phyloP scores from a whole-genome alignment of 2,113 vertebrate species.

The Oncorhynchus nerka region DNA sequence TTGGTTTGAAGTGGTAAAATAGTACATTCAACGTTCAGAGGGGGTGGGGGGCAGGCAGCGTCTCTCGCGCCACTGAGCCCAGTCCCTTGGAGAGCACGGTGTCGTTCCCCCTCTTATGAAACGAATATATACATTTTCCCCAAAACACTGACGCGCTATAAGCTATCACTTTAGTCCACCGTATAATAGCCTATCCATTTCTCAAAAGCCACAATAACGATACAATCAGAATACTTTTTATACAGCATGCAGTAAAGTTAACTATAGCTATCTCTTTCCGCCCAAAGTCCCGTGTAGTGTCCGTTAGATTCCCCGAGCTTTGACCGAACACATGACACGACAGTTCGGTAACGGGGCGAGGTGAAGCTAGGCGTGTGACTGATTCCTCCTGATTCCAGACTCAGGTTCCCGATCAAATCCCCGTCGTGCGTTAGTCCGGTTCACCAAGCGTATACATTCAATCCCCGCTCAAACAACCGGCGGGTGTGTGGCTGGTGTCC shows the following conservation, averaged over 20 bases:
- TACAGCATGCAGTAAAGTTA: slow-evolving; percentile 56
- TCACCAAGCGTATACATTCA: slow-evolving; percentile 44
- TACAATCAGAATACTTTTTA: slow-evolving; percentile 49
- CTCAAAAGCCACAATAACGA: slow-evolving; percentile 51
- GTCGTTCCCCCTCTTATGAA: slow-evolving; percentile 12
- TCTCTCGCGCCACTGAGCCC: slow-evolving; percentile 43
- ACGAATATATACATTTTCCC: slow-evolving; percentile 42
- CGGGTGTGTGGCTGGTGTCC: slow-evolving; percentile 22
- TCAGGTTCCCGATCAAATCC: slow-evolving; percentile 23
- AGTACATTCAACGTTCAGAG: slow-evolving; percentile 62
- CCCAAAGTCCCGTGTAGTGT: slow-evolving; percentile 20
- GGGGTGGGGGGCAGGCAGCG: slow-evolving; percentile 15
- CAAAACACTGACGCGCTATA: slow-evolving; percentile 43
- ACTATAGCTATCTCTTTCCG: slow-evolving; percentile 37
- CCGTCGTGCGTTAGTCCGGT: slow-evolving; percentile 16
- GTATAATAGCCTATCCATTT: slow-evolving; percentile 27
- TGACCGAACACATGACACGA: slow-evolving; percentile 45
- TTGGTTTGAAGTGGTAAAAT: slow-evolving; percentile 43
- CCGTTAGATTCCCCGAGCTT: slow-evolving; percentile 57
- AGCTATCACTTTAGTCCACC: slow-evolving; percentile 30
- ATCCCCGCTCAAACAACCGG: slow-evolving; percentile 32
- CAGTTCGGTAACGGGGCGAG: slow-evolving; percentile 31
- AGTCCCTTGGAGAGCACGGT: slow-evolving; percentile 71
- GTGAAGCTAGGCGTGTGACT: slow-evolving; percentile 1
- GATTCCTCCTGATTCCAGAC: not conserved